Conservation (phyloP, 37 sponge, comb jelly and placozoan genomes). For the Corticium candelabrum region DNA sequence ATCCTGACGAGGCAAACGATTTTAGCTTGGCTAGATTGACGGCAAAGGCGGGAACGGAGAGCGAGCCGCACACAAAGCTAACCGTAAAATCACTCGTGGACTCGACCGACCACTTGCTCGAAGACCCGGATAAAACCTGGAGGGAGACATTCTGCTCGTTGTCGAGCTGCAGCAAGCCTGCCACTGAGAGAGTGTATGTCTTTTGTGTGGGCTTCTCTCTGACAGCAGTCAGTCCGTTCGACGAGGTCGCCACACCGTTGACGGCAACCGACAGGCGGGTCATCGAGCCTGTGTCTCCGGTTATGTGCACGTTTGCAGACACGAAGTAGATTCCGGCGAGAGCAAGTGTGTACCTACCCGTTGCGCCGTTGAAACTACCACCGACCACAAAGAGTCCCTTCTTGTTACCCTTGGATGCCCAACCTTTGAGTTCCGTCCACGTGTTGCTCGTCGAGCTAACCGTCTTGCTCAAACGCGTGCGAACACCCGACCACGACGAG, state of each 20-base stretch:
- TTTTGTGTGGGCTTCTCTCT: neutral
- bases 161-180: neutral
- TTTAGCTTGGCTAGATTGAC: neutral
- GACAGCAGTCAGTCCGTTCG: neutral
- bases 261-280: neutral
- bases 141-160: neutral
- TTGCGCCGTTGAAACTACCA: neutral
- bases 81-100: neutral
- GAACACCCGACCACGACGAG: neutral
- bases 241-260: slow-evolving; percentile 3
- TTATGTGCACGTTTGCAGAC: neutral
- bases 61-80: neutral
- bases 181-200: neutral
- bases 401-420: neutral
- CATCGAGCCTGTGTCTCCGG: neutral
- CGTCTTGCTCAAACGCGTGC: neutral
- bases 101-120: neutral
- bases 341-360: neutral
- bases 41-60: neutral
- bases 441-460: neutral
- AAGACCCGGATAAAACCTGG: neutral
- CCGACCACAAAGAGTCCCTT: neutral
- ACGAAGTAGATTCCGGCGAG: neutral
- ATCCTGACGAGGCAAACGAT: neutral
- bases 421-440: neutral